A percentile compares a stretch with the other conserved stretches of the same genome.
Evolutionary conservation across 1,140 invertebrate species (phyloP).

Genomic region (Drosophila suzukii): DNA sequence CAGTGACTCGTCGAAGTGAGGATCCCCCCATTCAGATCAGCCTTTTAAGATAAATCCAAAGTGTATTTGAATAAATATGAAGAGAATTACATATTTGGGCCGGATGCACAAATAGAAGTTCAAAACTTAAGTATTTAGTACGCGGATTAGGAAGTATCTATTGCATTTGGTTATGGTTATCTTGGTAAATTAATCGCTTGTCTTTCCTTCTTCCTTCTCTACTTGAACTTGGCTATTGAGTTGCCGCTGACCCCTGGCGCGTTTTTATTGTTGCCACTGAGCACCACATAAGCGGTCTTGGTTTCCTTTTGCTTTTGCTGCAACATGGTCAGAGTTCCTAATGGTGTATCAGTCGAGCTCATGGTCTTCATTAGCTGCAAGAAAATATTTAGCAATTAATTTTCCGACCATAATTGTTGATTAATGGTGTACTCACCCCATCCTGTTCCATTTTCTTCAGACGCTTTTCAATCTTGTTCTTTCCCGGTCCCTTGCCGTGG

Average conservation of each 20-base stretch:
- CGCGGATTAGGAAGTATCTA: conserved; percentile 71
- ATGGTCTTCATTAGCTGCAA: conserved; percentile 97
- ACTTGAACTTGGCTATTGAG: conserved; percentile 84
- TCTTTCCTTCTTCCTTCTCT: conserved; percentile 12
- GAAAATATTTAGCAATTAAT: conserved; percentile 84
- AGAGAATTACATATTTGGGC: conserved; percentile 76
- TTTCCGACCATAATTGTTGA: neutral
- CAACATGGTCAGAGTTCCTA: conserved; percentile 96
- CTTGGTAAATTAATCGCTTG: conserved; percentile 11
- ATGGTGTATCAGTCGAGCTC: conserved; percentile 98
- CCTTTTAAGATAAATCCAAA: conserved; percentile 41
- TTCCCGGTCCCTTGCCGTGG: conserved; percentile 99
- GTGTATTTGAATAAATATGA: conserved; percentile 59
- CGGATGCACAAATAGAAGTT: conserved; percentile 9
- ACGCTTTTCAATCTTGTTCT: conserved; percentile 99
- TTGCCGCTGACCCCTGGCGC: conserved; percentile 55
- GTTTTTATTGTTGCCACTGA: conserved; percentile 93
- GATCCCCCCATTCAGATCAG: conserved; percentile 38
- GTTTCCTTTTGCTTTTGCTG: conserved; percentile 99
- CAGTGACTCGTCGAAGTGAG: conserved; percentile 34
- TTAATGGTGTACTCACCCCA: conserved; percentile 87
- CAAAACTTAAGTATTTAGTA: conserved; percentile 53
- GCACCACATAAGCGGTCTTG: conserved; percentile 96
- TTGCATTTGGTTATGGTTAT: conserved; percentile 76
- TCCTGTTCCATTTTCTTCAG: conserved; percentile 98